Evolutionary conservation across 1,140 invertebrate species (phyloP).

Genomic region (Drosophila bocqueti): DNA sequence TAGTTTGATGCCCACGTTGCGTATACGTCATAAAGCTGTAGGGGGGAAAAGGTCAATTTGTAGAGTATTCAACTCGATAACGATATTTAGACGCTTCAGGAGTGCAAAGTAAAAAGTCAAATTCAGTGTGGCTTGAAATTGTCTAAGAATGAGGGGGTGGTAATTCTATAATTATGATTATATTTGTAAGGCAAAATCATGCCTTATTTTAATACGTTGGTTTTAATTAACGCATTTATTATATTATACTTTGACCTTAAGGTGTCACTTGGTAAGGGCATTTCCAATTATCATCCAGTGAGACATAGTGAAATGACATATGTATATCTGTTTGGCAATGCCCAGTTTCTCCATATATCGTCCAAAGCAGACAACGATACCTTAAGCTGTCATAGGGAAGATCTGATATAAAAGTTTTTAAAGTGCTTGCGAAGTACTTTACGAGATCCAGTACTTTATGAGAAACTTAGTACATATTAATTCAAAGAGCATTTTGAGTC

Average conservation of each 20-base stretch:
- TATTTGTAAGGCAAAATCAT: too few relatives aligned
- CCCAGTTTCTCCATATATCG: too few relatives aligned
- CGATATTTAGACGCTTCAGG: background rate
- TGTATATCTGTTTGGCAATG: background rate
- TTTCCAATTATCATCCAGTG: too few relatives aligned
- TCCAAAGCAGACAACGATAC: too few relatives aligned
- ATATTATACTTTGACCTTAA: too few relatives aligned
- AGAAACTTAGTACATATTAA: background rate
- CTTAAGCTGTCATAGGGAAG: background rate
- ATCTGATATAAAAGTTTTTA: background rate
- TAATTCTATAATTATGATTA: too few relatives aligned
- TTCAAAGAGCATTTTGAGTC: too few relatives aligned
- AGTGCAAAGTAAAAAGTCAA: background rate
- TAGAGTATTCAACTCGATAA: background rate
- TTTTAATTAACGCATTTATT: too few relatives aligned
- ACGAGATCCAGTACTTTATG: background rate
- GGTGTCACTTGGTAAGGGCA: too few relatives aligned
- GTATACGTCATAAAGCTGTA: slow-evolving; percentile 62
- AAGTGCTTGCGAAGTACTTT: background rate
- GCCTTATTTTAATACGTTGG: too few relatives aligned
- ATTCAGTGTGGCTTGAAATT: background rate
- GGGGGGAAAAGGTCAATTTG: slow-evolving; percentile 5
- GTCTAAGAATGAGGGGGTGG: too few relatives aligned
- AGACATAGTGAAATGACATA: background rate
- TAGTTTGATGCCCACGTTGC: slow-evolving; percentile 41